Evolutionary conservation across 2,888 invertebrate species (phyloP).

Genomic region (Sisyra nigra): DNA sequence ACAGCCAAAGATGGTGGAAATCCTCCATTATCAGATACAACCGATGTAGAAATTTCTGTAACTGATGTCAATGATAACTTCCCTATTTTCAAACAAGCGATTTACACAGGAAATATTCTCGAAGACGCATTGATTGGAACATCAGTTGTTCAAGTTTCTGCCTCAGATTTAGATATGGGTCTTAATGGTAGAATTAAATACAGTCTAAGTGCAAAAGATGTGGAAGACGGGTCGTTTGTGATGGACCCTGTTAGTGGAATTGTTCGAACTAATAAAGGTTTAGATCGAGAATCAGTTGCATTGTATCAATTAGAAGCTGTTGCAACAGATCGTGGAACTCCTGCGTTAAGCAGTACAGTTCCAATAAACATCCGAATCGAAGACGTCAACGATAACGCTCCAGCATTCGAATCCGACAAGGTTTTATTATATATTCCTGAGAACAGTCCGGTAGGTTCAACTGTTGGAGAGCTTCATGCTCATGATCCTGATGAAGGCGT

Average conservation of each 20-base stretch:
- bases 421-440: slow-evolving; percentile 81
- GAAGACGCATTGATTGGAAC: slow-evolving; percentile 80
- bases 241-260: slow-evolving; percentile 88
- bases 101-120: slow-evolving; percentile 67
- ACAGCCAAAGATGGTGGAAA: slow-evolving; percentile 87
- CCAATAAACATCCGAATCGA: slow-evolving; percentile 69
- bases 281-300: slow-evolving; percentile 83
- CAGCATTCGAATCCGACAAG: slow-evolving; percentile 75
- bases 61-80: slow-evolving; percentile 94
- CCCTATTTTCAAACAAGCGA: slow-evolving; percentile 67
- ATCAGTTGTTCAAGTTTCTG: slow-evolving; percentile 60
- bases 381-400: slow-evolving; percentile 82
- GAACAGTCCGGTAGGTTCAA: slow-evolving; percentile 91
- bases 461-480: slow-evolving; percentile 79
- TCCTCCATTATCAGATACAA: slow-evolving; percentile 82
- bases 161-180: slow-evolving; percentile 72
- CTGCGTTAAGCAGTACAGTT: slow-evolving; percentile 28
- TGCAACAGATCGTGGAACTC: slow-evolving; percentile 76
- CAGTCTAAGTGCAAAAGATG: slow-evolving; percentile 50
- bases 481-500: slow-evolving; percentile 85
- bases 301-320: slow-evolving; percentile 71
- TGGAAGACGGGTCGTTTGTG: slow-evolving; percentile 78
- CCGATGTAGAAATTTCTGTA: slow-evolving; percentile 88
- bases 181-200: slow-evolving; percentile 78
- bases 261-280: slow-evolving; percentile 69